A percentile compares a stretch with the other conserved stretches of the same genome.
Conservation (phyloP, 2,888 invertebrate genomes). For the Drosophila heteroneura region DNA sequence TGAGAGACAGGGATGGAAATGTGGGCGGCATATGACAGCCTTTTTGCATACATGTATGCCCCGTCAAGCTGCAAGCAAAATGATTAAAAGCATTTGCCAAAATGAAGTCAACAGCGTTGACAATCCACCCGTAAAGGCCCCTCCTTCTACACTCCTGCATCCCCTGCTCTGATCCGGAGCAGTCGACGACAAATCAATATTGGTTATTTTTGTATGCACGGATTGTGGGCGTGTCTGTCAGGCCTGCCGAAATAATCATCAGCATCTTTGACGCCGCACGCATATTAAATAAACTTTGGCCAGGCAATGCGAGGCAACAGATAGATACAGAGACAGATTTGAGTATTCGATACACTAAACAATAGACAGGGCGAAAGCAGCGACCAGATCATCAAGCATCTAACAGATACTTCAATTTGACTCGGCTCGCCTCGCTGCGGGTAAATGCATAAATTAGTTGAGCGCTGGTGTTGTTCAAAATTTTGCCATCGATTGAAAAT, state of each 20-base stretch:
- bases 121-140: slow-evolving; percentile 22
- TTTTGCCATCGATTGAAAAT: slow-evolving; percentile 37
- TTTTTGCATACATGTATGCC: slow-evolving; percentile 53
- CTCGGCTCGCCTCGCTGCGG: slow-evolving; percentile 26
- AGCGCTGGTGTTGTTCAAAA: slow-evolving; percentile 31
- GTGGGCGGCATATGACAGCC: slow-evolving; percentile 30
- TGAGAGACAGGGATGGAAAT: not conserved
- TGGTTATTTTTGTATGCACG: slow-evolving; percentile 79
- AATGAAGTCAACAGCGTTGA: slow-evolving; percentile 51
- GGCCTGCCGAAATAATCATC: slow-evolving; percentile 73
- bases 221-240: slow-evolving; percentile 66
- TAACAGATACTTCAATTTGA: slow-evolving; percentile 47
- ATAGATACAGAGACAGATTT: slow-evolving; percentile 37
- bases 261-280: slow-evolving; percentile 77
- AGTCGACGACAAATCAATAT: slow-evolving; percentile 73
- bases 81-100: slow-evolving; percentile 63
- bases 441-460: slow-evolving; percentile 56
- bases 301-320: slow-evolving; percentile 7
- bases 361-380: slow-evolving; percentile 43
- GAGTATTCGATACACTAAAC: slow-evolving; percentile 41
- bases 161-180: not conserved
- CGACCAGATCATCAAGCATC: slow-evolving; percentile 45
- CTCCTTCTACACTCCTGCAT: not conserved
- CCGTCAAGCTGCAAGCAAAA: slow-evolving; percentile 55
- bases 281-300: slow-evolving; percentile 76